phyloP scores from a whole-genome alignment of 2,888 invertebrate species.

The Tipula unca region DNA sequence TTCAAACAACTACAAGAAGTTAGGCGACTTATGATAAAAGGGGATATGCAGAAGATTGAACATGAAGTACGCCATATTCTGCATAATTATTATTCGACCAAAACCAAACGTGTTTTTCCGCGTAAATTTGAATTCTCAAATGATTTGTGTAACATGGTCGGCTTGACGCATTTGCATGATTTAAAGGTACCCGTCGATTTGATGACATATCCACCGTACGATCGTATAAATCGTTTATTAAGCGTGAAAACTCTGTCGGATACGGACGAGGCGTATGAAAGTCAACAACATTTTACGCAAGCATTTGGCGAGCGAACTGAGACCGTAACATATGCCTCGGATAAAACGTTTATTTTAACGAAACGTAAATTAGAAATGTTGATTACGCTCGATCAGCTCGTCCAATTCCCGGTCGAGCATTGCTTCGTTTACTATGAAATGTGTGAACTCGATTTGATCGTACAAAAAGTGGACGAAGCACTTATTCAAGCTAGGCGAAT shows the following conservation, averaged over 20 bases:
- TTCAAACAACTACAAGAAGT: constrained; percentile 15
- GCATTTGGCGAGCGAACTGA: constrained; percentile 21
- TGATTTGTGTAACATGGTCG: constrained; percentile 22
- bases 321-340: neutral
- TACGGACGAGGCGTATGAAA: neutral
- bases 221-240: neutral
- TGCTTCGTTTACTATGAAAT: constrained; percentile 22
- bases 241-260: neutral
- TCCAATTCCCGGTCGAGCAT: constrained; percentile 17
- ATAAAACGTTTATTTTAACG: constrained; percentile 15
- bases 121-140: constrained; percentile 21
- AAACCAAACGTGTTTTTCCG: constrained; percentile 4
- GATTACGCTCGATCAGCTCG: neutral
- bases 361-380: constrained; percentile 16
- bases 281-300: neutral
- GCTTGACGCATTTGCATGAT: constrained; percentile 19
- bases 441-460: constrained; percentile 17
- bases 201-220: neutral
- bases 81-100: neutral
- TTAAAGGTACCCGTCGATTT: neutral
- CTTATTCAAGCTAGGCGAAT: neutral
- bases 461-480: constrained; percentile 18
- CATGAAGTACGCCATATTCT: constrained; percentile 19
- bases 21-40: neutral
- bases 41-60: neutral